Evolutionary conservation across 2,797 vertebrate genomes (phyloP).

Genomic region (Typhlichthys subterraneus): DNA sequence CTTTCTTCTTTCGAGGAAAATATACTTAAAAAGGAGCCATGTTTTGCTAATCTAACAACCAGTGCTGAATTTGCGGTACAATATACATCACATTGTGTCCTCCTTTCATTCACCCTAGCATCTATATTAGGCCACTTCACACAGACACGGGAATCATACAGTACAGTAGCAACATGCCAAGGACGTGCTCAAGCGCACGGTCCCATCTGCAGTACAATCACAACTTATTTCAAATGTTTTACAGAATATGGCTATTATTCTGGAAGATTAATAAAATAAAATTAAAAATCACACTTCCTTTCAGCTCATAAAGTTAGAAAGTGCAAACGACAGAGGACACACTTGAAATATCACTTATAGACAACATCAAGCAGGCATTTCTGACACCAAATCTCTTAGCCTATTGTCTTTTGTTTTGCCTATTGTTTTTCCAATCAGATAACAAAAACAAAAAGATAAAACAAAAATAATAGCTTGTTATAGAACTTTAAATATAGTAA

Average conservation of each 20-base stretch:
- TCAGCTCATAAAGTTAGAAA: conserved; percentile 9
- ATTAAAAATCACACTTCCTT: neutral
- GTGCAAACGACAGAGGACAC: conserved; percentile 44
- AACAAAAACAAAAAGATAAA: conserved; percentile 48
- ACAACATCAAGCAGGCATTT: conserved; percentile 56
- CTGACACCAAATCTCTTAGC: conserved; percentile 15
- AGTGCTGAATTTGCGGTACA: neutral
- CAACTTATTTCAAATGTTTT: conserved; percentile 6
- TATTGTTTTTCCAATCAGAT: conserved; percentile 40
- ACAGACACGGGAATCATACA: conserved; percentile 36
- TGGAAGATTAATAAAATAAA: conserved; percentile 36
- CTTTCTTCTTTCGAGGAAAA: neutral
- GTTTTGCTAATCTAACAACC: no score
- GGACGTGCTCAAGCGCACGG: conserved; percentile 37
- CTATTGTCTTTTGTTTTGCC: conserved; percentile 13
- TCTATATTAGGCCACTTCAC: conserved; percentile 52
- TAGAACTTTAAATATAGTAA: conserved; percentile 70
- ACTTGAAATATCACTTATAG: conserved; percentile 41
- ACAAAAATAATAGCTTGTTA: conserved; percentile 64
- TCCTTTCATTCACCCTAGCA: conserved; percentile 26
- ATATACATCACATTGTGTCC: conserved; percentile 27
- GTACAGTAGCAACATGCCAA: conserved; percentile 55
- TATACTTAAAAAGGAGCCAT: neutral
- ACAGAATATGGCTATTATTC: conserved; percentile 38
- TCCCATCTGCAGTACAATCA: conserved; percentile 24